Base-by-base conservation (phyloP, 1,140 invertebrate species). In the Akabosia matsudoensis region DNA sequence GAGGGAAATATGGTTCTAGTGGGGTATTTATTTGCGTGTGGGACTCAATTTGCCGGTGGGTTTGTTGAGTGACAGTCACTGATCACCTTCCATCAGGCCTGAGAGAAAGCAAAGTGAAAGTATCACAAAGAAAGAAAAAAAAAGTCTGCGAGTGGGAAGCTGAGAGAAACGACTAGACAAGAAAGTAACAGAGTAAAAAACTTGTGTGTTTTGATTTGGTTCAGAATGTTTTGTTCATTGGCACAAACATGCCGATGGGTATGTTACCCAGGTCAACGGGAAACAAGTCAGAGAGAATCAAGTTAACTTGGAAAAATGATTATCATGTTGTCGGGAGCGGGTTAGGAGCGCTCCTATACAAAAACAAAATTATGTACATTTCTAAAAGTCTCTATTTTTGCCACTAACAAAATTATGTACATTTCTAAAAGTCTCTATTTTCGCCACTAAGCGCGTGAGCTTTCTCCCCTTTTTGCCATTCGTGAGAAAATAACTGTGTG, bases 41-140 rank as follows among this genome's bases (percentile, higher is more conserved):
- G 7, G 37, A 45, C 37, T 45, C 37, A 45, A 45, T 45, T 45
- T 45, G 37, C 37, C 18, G 37, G 37, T 45, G n/a, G n/a, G 37
- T 45, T 45, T 45, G 37, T 45, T 56, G 54, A 56, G 54, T 56
- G 54, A 56, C 54, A 56, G 14, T 56, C 54, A 56, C 54, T 56
- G 54, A 56, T 56, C 54, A 56, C 54, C 54, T 56, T 56, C 54
- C 54, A 56, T 56, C 54, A 56, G 54, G 37, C 7, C 37, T 18
- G 18, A 45, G 37, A 45, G 37, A 18, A 10, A 18, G 37, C 37
- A n/a, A n/a, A n/a, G n/a, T n/a, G n/a, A n/a, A n/a, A n/a, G n/a
- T n/a, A n/a, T n/a, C n/a, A n/a, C 18, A 7, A 18, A 45, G 37
- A 45, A 45, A 45, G 37, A 45, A 45, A 45, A 45, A 45, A 7